Base-by-base conservation (phyloP, 1,140 invertebrate genomes). In the Helicoverpa armigera region DNA sequence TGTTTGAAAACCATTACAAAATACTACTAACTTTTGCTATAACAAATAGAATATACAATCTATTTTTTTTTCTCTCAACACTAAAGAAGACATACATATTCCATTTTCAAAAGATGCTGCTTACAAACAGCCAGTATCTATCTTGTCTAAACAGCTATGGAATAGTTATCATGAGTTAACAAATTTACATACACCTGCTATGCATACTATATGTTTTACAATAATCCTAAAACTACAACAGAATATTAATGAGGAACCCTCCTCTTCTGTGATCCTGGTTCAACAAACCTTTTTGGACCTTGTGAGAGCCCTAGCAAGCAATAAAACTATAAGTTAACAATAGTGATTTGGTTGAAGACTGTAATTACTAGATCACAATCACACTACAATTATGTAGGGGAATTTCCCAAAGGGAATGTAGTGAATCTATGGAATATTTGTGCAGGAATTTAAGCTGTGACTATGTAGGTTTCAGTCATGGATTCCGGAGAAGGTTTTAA, bases 381-480 rank as follows among this genome's bases (percentile, higher is more conserved):
- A 72, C 50, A 54, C 18, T 72, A 14, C n/a, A 72, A 69, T 69
- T 69, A 69, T 18, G 43, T 43, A 2, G 12, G 69, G 50, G 69
- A 72, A 72, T 29, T 51, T 72, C 69, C 69, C 50, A 72, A 7
- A n/a, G 18, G 13, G 18, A 48, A 54, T 14, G 11, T 87, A 86
- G 81, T 84, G 88, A 87, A 87, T 43, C 4, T 50, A 12, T 11
- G 16, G 11, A 23, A 16, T 69, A 18, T 18, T 48, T 23, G n/a
- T n/a, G 16, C 0, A 69, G 43, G 13, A 13, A n/a, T 18, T 69
- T 50, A n/a, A 69, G 12, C 10, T 50, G 16, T 18, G 43, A 23
- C 16, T 43, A 2, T 35, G 35, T 35, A 4, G 63, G 43, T 50
- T 50, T 50, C 13, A n/a, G 18, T 61, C n/a, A 48, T 43, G 35